Evolutionary conservation across 2,113 vertebrate species (phyloP).

Genomic region (Hippocampus comes): DNA sequence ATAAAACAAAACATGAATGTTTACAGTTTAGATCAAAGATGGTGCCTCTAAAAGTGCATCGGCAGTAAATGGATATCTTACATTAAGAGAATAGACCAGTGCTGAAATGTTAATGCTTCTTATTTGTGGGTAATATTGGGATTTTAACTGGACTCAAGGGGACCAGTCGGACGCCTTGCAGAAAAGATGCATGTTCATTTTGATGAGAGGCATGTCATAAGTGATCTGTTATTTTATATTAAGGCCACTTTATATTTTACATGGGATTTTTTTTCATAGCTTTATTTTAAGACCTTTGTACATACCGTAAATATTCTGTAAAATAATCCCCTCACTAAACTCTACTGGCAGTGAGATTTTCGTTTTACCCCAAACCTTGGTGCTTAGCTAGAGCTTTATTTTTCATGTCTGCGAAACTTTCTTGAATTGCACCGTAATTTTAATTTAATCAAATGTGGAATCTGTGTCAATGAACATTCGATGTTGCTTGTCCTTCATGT

Average conservation of each 20-base stretch:
- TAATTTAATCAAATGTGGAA: background rate
- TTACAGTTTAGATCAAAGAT: conserved; percentile 51
- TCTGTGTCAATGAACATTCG: background rate
- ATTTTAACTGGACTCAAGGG: conserved; percentile 36
- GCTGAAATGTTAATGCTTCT: conserved; percentile 36
- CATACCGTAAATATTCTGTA: background rate
- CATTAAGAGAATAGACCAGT: conserved; percentile 58
- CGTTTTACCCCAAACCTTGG: background rate
- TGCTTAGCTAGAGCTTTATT: background rate
- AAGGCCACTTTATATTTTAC: background rate
- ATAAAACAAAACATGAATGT: conserved; percentile 38
- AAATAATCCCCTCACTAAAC: background rate
- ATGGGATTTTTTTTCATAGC: conserved; percentile 23
- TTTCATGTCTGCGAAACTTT: background rate
- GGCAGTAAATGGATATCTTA: conserved; percentile 58
- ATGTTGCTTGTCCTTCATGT: conserved; percentile 1
- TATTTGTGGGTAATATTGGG: conserved; percentile 30
- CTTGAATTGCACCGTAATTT: background rate
- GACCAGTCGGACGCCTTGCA: conserved; percentile 15
- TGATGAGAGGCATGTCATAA: conserved; percentile 18
- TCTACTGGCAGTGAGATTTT: background rate
- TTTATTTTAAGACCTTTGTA: conserved; percentile 16
- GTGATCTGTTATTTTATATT: conserved; percentile 18
- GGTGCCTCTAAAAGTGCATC: conserved; percentile 48
- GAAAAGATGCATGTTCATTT: background rate